A percentile compares a stretch with the other conserved stretches of the same genome.
Conservation (phyloP, 2,888 invertebrate species). For the Patella depressa region DNA sequence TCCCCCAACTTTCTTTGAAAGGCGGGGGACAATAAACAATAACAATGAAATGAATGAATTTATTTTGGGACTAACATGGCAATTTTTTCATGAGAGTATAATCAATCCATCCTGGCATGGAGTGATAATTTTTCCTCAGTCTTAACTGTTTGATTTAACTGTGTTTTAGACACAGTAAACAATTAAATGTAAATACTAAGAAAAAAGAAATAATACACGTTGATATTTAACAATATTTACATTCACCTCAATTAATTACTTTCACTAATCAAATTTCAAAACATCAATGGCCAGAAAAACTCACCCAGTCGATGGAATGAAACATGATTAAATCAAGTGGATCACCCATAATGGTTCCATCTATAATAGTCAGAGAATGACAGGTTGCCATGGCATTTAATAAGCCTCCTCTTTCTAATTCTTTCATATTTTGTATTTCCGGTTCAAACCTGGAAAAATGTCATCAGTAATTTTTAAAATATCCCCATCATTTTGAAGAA, state of each 20-base stretch:
- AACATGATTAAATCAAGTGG: conserved; percentile 74
- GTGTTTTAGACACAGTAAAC: too few species aligned
- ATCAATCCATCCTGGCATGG: too few species aligned
- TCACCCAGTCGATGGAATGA: conserved; percentile 71
- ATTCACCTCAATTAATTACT: too few species aligned
- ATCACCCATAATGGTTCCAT: conserved; percentile 71
- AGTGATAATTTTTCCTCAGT: too few species aligned
- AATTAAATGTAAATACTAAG: too few species aligned
- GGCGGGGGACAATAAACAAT: not conserved
- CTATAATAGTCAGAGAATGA: conserved; percentile 72
- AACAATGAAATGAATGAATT: not conserved
- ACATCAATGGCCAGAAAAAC: conserved; percentile 17
- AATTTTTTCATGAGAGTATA: not conserved
- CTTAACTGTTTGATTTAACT: too few species aligned
- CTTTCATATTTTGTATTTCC: conserved; percentile 43
- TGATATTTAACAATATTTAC: too few species aligned
- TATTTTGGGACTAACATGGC: not conserved
- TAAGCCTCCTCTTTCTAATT: conserved; percentile 51
- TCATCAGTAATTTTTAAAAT: not conserved
- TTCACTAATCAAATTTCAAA: too few species aligned
- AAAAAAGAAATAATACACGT: too few species aligned
- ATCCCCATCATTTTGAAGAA: not conserved
- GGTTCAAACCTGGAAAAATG: conserved; percentile 49
- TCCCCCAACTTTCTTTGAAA: too few species aligned
- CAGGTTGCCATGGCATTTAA: conserved; percentile 72